These are phyloP conservation scores for Drosophila sp. DNA, from an alignment of 1,140 invertebrate genomes.

Conservation along the genomic window DNA sequence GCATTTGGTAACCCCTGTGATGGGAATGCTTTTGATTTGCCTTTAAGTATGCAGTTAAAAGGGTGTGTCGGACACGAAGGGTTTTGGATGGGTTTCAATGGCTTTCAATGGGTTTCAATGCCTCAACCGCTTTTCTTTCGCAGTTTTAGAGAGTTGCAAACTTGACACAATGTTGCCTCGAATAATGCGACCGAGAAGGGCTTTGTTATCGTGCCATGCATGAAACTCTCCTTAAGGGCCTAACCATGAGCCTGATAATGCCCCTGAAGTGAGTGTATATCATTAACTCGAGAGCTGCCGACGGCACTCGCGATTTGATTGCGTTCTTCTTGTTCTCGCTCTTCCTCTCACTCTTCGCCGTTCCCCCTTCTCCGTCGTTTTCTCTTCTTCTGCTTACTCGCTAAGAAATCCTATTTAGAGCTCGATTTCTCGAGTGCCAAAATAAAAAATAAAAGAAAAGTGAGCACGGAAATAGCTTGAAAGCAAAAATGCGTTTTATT, in stretches of 20 bases:
- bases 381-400: slow-evolving; percentile 2
- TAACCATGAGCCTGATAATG: slow-evolving; percentile 52
- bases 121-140: slow-evolving; percentile 54
- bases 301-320: slow-evolving; percentile 71
- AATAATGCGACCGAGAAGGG: slow-evolving; percentile 27
- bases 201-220: slow-evolving; percentile 25
- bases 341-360: no score
- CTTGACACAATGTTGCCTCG: slow-evolving; percentile 77
- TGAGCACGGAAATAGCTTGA: slow-evolving; percentile 71
- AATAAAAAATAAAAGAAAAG: background rate
- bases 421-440: slow-evolving; percentile 49
- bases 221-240: slow-evolving; percentile 57
- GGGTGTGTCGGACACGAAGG: slow-evolving; percentile 55
- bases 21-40: slow-evolving; percentile 56
- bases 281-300: slow-evolving; percentile 74
- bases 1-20: slow-evolving; percentile 56
- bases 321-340: slow-evolving; percentile 50
- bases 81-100: slow-evolving; percentile 38
- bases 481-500: slow-evolving; percentile 68
- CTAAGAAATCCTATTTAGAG: slow-evolving; percentile 66
- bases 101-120: slow-evolving; percentile 53
- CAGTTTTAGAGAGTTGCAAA: slow-evolving; percentile 55
- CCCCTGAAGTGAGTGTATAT: slow-evolving; percentile 78
- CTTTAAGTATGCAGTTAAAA: slow-evolving; percentile 55
- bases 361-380: no score